phyloP scores from a whole-genome alignment of 2,113 vertebrate species.

The Silurus glanis region DNA sequence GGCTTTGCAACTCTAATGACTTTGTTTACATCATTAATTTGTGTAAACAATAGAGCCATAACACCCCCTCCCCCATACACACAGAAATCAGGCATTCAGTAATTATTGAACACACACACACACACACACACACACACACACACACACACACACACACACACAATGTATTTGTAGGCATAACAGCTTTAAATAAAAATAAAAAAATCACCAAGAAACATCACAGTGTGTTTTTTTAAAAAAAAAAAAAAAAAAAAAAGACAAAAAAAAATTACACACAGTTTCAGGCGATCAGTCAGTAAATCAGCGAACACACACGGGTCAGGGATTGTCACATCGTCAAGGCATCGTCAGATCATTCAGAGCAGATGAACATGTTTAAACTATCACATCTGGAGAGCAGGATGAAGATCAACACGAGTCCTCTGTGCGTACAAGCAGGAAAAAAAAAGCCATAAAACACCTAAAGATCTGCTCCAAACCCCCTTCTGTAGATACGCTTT shows the following conservation, averaged over 20 bases:
- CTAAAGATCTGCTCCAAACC: too few relatives aligned
- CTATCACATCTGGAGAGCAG: background rate
- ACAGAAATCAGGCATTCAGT: constrained; percentile 16
- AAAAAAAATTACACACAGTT: background rate
- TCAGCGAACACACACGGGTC: background rate
- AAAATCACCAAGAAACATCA: background rate
- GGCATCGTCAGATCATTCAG: background rate
- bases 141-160: background rate
- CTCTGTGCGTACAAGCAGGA: background rate
- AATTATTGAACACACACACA: constrained; percentile 9
- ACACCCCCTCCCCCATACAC: background rate
- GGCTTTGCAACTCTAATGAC: constrained; percentile 19
- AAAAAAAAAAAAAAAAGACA: background rate
- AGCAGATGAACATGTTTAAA: background rate
- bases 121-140: too few relatives aligned
- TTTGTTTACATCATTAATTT: constrained; percentile 32
- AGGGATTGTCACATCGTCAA: constrained; percentile 11
- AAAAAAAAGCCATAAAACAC: background rate
- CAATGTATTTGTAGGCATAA: constrained; percentile 1
- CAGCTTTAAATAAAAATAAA: background rate
- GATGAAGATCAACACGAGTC: background rate
- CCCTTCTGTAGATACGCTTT: background rate
- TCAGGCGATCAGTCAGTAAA: constrained; percentile 18
- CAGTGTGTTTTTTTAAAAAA: background rate
- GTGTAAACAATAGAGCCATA: constrained; percentile 15